Conservation (phyloP, 2,113 vertebrate species). For the Eublepharis macularius region DNA sequence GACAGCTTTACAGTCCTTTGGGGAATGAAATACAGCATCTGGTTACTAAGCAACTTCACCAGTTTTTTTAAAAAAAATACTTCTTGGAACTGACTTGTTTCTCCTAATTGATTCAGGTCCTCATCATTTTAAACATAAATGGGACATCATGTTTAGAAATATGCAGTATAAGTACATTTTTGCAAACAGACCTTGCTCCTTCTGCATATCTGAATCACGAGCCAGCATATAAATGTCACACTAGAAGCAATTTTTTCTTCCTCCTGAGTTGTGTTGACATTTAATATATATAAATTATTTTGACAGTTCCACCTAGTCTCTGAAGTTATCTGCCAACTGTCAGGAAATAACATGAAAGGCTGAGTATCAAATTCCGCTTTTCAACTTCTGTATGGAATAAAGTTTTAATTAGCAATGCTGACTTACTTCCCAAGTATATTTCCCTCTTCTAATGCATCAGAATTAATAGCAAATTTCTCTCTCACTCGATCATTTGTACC, state of each 20-base stretch:
- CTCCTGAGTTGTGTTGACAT: conserved; percentile 67
- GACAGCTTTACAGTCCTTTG: conserved; percentile 58
- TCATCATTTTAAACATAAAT: conserved; percentile 75
- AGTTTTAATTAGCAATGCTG: conserved; percentile 66
- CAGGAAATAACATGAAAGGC: conserved; percentile 67
- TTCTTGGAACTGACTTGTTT: conserved; percentile 72
- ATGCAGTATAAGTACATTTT: conserved; percentile 62
- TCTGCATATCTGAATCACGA: conserved; percentile 75
- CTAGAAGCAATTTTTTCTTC: conserved; percentile 71
- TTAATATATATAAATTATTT: conserved; percentile 74
- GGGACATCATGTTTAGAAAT: conserved; percentile 76
- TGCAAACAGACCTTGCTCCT: conserved; percentile 63
- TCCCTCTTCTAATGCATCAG: conserved; percentile 13
- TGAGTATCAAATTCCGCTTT: conserved; percentile 51
- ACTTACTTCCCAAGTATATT: conserved; percentile 24
- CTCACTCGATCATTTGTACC: neutral
- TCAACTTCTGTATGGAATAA: conserved; percentile 59
- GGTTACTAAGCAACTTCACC: conserved; percentile 72
- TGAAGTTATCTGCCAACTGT: conserved; percentile 64
- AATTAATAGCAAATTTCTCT: conserved; percentile 45
- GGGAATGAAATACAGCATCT: conserved; percentile 66
- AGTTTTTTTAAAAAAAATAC: conserved; percentile 57
- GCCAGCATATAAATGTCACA: conserved; percentile 72
- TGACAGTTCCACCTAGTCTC: conserved; percentile 65
- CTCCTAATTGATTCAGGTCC: conserved; percentile 75